phyloP scores from a whole-genome alignment of 2,888 invertebrate species.

The Tillus elongatus region DNA sequence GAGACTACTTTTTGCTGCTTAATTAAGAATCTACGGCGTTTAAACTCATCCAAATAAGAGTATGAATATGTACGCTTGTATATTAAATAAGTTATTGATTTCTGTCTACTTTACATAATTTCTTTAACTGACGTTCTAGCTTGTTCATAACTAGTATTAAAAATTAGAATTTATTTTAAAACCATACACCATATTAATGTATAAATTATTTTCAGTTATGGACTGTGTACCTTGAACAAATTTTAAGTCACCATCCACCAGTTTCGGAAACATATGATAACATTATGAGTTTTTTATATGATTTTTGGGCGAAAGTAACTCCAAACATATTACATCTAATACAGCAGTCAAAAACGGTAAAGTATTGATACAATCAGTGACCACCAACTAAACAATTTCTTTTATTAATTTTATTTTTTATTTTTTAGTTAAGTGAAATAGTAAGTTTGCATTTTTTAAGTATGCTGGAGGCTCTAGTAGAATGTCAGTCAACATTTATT shows the following conservation, averaged over 20 bases:
- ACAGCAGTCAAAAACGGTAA: conserved; percentile 81
- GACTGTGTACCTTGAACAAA: conserved; percentile 95
- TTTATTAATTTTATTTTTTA: conserved; percentile 13
- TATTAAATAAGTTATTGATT: no score
- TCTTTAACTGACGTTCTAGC: no score
- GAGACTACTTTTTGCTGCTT: no score
- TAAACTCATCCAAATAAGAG: no score
- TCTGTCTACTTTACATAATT: no score
- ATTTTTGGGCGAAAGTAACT: conserved; percentile 98
- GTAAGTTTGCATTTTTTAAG: conserved; percentile 95
- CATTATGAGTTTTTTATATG: conserved; percentile 76
- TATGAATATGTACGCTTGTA: no score
- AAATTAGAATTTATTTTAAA: no score
- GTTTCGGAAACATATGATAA: conserved; percentile 63
- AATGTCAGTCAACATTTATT: conserved; percentile 87
- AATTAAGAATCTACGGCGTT: no score
- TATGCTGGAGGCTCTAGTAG: conserved; percentile 87
- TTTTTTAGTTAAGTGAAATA: conserved; percentile 87
- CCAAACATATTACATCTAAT: conserved; percentile 90
- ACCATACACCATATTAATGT: no score
- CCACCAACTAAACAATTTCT: conserved; percentile 9
- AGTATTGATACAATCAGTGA: no score
- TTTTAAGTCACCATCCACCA: conserved; percentile 57
- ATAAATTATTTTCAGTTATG: conserved; percentile 57
- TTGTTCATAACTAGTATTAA: no score